Base-by-base conservation (phyloP, 2,888 invertebrate species). In the Petrolisthes manimaculis region DNA sequence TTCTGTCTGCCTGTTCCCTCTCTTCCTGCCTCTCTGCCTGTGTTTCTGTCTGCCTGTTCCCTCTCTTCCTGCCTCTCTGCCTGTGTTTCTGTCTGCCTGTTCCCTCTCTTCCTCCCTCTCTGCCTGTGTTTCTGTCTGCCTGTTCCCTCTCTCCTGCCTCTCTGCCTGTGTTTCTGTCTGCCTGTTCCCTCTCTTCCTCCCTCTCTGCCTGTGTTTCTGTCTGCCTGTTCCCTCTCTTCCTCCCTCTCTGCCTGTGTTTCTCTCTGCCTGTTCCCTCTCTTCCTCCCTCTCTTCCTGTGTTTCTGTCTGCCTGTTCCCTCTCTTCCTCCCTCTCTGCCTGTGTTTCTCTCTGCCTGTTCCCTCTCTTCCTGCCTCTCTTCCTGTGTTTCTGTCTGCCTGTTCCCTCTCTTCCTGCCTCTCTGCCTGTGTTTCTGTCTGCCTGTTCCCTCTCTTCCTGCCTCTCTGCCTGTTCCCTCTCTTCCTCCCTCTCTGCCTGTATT, bases 221-320 rank as follows among this genome's bases (percentile, higher is more conserved):
- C 54, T 80, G 3, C 8, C 8, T 24, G 8, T 24, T 80, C 3
- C 53, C 80, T 54, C 51, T 53, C 80, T 53, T 0, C n/a, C 81
- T 56, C 3, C 18, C n/a, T 24, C 9, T 81, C 81, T 56, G 8
- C 37, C 81, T 21, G 55, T 81, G 14, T 78, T 24, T 24, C 3
- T 81, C 3, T 56, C 81, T 61, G 51, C n/a, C 83, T 71, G 6
- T 53, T 74, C 5, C 61, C 61, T 61, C 67, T 77, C 71, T 14
- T 5, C n/a, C 74, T n/a, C n/a, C 74, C 83, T 74, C 5, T 67
- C 61, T 81, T 37, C 37, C 21, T 37, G 24, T 21, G 37, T 21
- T 78, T 78, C 18, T 14, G 9, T 61, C 61, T 61, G 14, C 14
- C 14, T 8, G 9, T 61, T 14, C 8, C 14, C 61, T 61, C n/a